Base-by-base conservation (phyloP, 2,797 vertebrate genomes). In the Crypturellus tataupa region DNA sequence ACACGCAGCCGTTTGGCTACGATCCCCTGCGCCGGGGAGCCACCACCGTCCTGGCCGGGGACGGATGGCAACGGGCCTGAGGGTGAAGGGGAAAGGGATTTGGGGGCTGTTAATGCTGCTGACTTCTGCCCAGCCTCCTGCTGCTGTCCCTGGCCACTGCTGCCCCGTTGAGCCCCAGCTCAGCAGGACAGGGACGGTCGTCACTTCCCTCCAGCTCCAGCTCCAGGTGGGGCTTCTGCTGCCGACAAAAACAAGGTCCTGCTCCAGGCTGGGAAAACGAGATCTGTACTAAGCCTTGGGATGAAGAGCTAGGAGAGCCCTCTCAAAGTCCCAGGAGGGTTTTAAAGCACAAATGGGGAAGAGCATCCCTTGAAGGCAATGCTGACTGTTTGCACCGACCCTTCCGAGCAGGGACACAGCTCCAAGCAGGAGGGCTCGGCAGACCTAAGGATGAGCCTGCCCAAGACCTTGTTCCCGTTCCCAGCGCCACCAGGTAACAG, bases 81-180 rank as follows among this genome's bases (percentile, higher is more conserved):
- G 59, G 56, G 47, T 59, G 63, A 75, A 76, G 65, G 55, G 60
- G 51, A 71, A 68, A 75, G 75, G 56, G 62, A 33, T 49, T 59
- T 47, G 1, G 39, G 20, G 56, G 14, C 17, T 12, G 7, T 87
- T 40, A 35, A 49, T 10, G 72, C 39, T 65, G 55, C 68, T 79
- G 67, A 29, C 55, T 72, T 68, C 42, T 71, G n/a, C 40, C 10
- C 71, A 85, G 59, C 24, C 37, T 87, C 23, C 24, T 47, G 24
- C 2, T 1, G 0, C 25, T 3, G 1, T 19, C n/a, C 12, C 0
- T 0, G 55, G 33, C 33, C 29, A 9, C 2, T 10, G 2, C 35
- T 23, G 56, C 37, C 71, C 20, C 16, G 6, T 2, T 12, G 20
- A 46, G 33, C 23, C 40, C 47, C 2, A 0, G 3, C 7, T 59